Conservation (phyloP, 2,113 vertebrate species). For the Gnathonemus longibarbis region DNA sequence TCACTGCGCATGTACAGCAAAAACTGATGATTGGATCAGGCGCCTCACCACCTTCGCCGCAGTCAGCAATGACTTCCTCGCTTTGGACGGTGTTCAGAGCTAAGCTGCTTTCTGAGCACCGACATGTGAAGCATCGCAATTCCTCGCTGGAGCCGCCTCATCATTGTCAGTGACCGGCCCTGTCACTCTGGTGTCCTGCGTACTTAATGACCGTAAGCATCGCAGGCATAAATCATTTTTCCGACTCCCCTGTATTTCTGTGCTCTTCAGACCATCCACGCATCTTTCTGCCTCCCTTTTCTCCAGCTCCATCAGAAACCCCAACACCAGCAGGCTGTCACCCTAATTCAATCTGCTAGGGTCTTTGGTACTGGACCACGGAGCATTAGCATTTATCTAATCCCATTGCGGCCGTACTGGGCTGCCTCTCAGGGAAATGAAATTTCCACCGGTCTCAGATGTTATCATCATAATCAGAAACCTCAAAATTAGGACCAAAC, state of each 20-base stretch:
- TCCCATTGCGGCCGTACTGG: slow-evolving; percentile 10
- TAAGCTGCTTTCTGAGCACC: not conserved
- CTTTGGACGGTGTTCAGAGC: not conserved
- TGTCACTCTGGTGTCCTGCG: not conserved
- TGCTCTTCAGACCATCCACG: too few relatives aligned
- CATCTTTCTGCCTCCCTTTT: not conserved
- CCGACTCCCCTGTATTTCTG: not conserved
- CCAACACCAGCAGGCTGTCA: not conserved
- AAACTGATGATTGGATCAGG: not conserved
- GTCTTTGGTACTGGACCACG: not conserved
- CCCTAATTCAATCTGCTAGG: slow-evolving; percentile 20
- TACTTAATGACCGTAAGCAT: not conserved
- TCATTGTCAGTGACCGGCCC: not conserved
- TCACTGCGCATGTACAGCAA: not conserved
- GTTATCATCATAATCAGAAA: slow-evolving; percentile 24
- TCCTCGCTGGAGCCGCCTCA: not conserved
- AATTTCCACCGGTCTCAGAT: slow-evolving; percentile 15
- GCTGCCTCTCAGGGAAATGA: slow-evolving; percentile 15
- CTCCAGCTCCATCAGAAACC: not conserved
- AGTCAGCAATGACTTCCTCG: not conserved
- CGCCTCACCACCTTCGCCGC: not conserved
- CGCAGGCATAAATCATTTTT: not conserved
- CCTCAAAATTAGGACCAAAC: slow-evolving; percentile 4
- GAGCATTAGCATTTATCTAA: slow-evolving; percentile 17
- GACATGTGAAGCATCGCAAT: not conserved